These are phyloP conservation scores for Boleophthalmus pectinirostris DNA, from an alignment of 2,113 vertebrate genomes.

Conservation along the genomic window DNA sequence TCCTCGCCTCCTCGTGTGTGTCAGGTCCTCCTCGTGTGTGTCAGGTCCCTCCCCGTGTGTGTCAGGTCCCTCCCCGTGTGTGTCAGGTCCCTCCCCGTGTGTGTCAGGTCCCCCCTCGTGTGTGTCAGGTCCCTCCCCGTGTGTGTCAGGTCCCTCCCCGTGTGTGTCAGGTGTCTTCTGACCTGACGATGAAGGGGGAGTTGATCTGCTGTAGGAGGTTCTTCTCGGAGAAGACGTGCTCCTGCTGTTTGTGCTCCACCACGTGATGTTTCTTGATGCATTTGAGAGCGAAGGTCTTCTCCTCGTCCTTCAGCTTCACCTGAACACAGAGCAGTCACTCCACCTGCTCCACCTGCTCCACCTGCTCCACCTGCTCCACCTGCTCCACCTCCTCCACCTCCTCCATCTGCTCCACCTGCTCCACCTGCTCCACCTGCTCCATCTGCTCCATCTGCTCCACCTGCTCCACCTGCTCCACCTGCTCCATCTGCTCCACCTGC, in stretches of 20 bases:
- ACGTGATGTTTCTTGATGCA: slow-evolving; percentile 92
- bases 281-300: slow-evolving; percentile 88
- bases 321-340: slow-evolving; percentile 40
- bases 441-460: not conserved
- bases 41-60: not conserved
- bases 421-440: too few relatives aligned
- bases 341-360: not conserved
- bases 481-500: slow-evolving; percentile 66
- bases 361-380: too few relatives aligned
- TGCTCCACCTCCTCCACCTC: not conserved
- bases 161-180: not conserved
- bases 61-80: not conserved
- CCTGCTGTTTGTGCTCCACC: slow-evolving; percentile 91
- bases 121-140: not conserved
- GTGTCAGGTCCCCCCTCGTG: too few relatives aligned
- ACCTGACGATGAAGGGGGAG: slow-evolving; percentile 89
- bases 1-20: too few relatives aligned
- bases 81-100: too few relatives aligned
- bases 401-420: not conserved
- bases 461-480: not conserved
- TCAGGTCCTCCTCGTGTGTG: too few relatives aligned
- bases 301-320: slow-evolving; percentile 91
- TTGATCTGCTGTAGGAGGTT: slow-evolving; percentile 85
- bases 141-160: not conserved
- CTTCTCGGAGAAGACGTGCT: slow-evolving; percentile 93